Conservation (phyloP, 2,888 invertebrate genomes). For the Sinotaia quadrata region DNA sequence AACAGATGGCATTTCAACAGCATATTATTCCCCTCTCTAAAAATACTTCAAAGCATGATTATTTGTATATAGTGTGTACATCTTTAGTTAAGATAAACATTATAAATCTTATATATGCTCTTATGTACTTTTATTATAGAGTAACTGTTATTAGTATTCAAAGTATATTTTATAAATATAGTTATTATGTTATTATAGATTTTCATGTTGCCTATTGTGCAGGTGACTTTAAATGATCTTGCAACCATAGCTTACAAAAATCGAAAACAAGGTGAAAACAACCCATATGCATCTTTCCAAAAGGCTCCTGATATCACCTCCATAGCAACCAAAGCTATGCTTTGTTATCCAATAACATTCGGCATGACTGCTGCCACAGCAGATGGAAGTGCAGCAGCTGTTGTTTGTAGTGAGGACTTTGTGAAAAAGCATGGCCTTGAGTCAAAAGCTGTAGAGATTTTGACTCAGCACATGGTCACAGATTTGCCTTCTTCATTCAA, state of each 20-base stretch:
- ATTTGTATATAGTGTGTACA: too few species aligned
- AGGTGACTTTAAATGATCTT: constrained; percentile 48
- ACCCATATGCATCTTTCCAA: constrained; percentile 60
- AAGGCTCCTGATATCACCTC: constrained; percentile 39
- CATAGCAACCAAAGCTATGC: constrained; percentile 49
- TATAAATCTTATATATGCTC: too few species aligned
- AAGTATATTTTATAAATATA: too few species aligned
- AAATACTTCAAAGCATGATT: too few species aligned
- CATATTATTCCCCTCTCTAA: too few species aligned
- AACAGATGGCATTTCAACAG: too few species aligned
- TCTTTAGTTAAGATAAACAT: too few species aligned
- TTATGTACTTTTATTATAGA: too few species aligned
- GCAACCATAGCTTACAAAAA: constrained; percentile 63
- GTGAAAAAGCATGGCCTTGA: constrained; percentile 83
- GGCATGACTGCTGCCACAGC: constrained; percentile 83
- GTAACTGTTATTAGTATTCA: too few species aligned
- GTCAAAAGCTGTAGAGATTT: constrained; percentile 91
- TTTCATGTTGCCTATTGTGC: too few species aligned
- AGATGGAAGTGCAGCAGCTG: constrained; percentile 95
- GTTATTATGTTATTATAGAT: too few species aligned
- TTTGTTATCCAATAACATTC: constrained; percentile 65
- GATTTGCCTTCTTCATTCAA: constrained; percentile 89
- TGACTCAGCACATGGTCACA: constrained; percentile 96
- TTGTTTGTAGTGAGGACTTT: constrained; percentile 92
- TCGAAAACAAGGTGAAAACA: constrained; percentile 61